Evolutionary conservation across 2,797 vertebrate species (phyloP).

Genomic region (Acrossocheilus wenchowensis): DNA sequence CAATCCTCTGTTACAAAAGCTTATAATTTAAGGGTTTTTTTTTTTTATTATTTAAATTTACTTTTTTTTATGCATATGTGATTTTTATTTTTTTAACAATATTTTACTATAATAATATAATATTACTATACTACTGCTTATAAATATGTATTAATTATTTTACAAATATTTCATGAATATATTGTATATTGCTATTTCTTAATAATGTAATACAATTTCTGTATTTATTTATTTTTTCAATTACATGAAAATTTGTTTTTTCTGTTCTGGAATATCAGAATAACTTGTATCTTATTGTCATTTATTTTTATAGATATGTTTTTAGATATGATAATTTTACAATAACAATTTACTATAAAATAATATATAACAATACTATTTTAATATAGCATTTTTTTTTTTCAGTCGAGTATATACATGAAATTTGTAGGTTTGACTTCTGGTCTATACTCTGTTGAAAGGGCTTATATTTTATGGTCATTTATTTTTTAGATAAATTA

Average conservation of each 20-base stretch:
- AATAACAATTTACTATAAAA: neutral
- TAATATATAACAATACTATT: neutral
- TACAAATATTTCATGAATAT: neutral
- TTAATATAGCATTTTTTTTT: neutral
- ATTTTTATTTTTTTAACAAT: too few relatives aligned
- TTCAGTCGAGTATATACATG: neutral
- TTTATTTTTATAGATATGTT: neutral
- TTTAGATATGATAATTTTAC: neutral
- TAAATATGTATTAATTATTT: neutral
- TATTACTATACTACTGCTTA: neutral
- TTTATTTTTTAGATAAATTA: neutral
- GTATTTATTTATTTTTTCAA: neutral
- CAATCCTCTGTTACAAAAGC: too few relatives aligned
- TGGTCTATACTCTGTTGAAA: neutral
- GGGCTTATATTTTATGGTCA: neutral
- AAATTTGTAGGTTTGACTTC: neutral
- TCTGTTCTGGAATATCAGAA: neutral
- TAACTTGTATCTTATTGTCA: neutral
- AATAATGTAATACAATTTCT: neutral
- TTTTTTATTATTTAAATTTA: too few relatives aligned
- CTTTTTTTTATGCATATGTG: too few relatives aligned
- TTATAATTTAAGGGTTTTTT: too few relatives aligned
- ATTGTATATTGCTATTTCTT: neutral
- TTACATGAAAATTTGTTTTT: neutral
- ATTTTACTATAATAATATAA: too few relatives aligned